phyloP scores from a whole-genome alignment of 2,888 invertebrate genomes.

The Lithophane socia region DNA sequence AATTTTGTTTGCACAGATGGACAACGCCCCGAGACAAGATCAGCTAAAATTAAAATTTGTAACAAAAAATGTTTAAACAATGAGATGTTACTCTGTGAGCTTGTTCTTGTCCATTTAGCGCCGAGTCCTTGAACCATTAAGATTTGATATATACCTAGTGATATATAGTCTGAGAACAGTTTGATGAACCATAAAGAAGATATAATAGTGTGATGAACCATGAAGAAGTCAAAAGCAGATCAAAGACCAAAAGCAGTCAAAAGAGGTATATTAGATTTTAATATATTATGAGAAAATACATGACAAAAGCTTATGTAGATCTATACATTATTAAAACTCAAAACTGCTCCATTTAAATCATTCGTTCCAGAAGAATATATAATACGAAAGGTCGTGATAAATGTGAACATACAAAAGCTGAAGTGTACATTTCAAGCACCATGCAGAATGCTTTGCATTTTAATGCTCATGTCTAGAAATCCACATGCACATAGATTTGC shows the following conservation, averaged over 20 bases:
- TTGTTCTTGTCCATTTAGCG: constrained; percentile 21
- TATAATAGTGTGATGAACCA: neutral
- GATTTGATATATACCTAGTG: neutral
- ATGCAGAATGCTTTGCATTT: too few species aligned
- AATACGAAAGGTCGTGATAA: too few species aligned
- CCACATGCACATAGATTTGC: too few species aligned
- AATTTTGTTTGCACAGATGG: constrained; percentile 40
- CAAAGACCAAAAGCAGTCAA: too few species aligned
- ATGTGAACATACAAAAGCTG: too few species aligned
- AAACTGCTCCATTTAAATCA: too few species aligned
- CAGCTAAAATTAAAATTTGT: constrained; percentile 55
- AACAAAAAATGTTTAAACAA: constrained; percentile 64
- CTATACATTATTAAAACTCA: too few species aligned
- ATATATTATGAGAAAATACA: neutral
- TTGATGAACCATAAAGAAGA: neutral
- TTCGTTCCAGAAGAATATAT: too few species aligned
- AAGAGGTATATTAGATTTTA: neutral
- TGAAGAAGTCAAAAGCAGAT: neutral
- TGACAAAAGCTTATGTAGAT: neutral
- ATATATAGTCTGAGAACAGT: neutral
- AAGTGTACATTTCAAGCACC: too few species aligned
- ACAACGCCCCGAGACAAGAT: constrained; percentile 65
- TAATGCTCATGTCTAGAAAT: too few species aligned
- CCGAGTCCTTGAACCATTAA: constrained; percentile 33
- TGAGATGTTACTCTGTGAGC: constrained; percentile 32